A percentile compares a stretch with the other conserved stretches of the same genome.
phyloP scores from a whole-genome alignment of 2,113 vertebrate species.

The Seriola aureovittata region DNA sequence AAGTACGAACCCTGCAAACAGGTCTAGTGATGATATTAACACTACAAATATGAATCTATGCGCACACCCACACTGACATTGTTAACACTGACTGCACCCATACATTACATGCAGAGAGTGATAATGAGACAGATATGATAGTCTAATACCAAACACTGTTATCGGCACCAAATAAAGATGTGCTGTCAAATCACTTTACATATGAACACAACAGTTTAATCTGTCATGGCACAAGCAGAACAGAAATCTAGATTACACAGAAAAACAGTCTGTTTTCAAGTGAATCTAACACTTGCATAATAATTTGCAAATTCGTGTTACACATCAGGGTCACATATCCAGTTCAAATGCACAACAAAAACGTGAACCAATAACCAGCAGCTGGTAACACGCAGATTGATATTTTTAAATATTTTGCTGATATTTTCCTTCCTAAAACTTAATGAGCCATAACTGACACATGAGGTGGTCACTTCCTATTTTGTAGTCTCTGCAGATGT shows the following conservation, averaged over 20 bases:
- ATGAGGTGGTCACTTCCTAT: not conserved
- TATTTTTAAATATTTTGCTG: not conserved
- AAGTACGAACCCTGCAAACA: constrained; percentile 1
- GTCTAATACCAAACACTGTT: too few relatives aligned
- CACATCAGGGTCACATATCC: not conserved
- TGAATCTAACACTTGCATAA: constrained; percentile 2
- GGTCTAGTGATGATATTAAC: not conserved
- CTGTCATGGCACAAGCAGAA: not conserved
- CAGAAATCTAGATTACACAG: constrained; percentile 15
- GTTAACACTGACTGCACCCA: not conserved
- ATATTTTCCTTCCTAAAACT: too few relatives aligned
- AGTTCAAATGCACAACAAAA: not conserved
- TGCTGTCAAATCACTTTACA: not conserved
- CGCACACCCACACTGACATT: not conserved
- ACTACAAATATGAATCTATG: not conserved
- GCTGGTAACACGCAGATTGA: not conserved
- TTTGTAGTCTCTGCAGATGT: not conserved
- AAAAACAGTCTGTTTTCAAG: not conserved
- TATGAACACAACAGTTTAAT: constrained; percentile 8
- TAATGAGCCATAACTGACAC: not conserved
- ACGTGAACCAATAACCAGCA: not conserved
- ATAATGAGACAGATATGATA: constrained; percentile 13
- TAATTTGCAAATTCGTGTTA: not conserved
- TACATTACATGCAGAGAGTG: not conserved
- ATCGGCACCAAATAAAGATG: not conserved